Percentiles rank a stretch among this genome's conserved stretches.
Evolutionary conservation across 1,140 invertebrate genomes (phyloP).

Genomic region (Octopus sinensis): DNA sequence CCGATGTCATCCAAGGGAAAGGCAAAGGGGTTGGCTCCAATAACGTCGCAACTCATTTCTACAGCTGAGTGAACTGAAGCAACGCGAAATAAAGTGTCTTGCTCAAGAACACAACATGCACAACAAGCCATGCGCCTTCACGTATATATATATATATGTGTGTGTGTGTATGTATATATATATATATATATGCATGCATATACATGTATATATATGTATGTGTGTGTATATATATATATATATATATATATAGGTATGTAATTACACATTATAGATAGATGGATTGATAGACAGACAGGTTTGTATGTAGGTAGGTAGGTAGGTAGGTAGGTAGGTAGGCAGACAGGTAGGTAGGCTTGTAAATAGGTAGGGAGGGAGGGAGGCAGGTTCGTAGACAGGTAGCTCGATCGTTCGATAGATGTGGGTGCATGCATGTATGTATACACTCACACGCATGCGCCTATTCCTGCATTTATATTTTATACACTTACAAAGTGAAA

Average conservation of each 20-base stretch:
- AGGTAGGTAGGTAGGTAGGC: neutral
- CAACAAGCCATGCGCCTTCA: too few species aligned
- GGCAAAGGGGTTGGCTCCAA: too few species aligned
- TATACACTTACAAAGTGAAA: too few species aligned
- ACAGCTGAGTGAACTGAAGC: too few species aligned
- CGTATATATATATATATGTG: neutral
- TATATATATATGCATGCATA: neutral
- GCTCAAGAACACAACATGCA: too few species aligned
- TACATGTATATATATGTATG: neutral
- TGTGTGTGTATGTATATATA: neutral
- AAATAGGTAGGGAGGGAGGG: neutral
- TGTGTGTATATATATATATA: neutral
- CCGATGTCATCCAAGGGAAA: too few species aligned
- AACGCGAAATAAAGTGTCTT: too few species aligned
- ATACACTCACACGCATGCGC: too few species aligned
- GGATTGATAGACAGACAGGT: neutral
- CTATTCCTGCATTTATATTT: too few species aligned
- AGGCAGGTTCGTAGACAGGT: neutral
- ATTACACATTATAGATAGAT: neutral
- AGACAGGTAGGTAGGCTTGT: neutral
- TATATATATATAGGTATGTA: neutral
- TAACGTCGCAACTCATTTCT: too few species aligned
- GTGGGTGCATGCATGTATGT: neutral
- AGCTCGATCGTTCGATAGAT: neutral
- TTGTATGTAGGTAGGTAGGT: neutral